Conservation (phyloP, 2,797 vertebrate genomes). For the Salarias fasciatus region DNA sequence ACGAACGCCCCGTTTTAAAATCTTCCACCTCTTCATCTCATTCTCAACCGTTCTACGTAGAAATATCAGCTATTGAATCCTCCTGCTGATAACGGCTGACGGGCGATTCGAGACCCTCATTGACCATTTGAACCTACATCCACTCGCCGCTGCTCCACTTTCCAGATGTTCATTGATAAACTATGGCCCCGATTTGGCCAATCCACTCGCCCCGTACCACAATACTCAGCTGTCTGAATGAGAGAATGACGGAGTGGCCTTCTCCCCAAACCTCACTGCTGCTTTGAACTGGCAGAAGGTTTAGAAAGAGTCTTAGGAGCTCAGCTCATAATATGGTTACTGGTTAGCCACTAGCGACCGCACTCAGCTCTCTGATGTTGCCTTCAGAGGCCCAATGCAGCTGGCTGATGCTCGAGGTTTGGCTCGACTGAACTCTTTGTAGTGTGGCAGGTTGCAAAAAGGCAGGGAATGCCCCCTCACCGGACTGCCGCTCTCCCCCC, state of each 20-base stretch:
- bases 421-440: conserved; percentile 73
- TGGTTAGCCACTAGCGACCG: conserved; percentile 84
- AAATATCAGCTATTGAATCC: conserved; percentile 20
- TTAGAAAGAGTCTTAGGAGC: conserved; percentile 80
- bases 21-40: conserved; percentile 19
- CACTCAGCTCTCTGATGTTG: conserved; percentile 85
- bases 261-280: conserved; percentile 73
- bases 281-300: conserved; percentile 81
- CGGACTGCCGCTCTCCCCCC: conserved; percentile 29
- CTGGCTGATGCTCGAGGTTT: conserved; percentile 78
- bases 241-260: conserved; percentile 75
- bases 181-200: conserved; percentile 67
- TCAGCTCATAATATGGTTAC: conserved; percentile 83
- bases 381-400: conserved; percentile 81
- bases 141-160: conserved; percentile 30
- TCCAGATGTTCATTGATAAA: conserved; percentile 80
- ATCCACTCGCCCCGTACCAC: conserved; percentile 57
- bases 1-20: conserved; percentile 11
- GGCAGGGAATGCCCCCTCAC: conserved; percentile 66
- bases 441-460: conserved; percentile 78
- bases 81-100: conserved; percentile 26
- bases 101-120: conserved; percentile 42
- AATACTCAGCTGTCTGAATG: conserved; percentile 77
- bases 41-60: conserved; percentile 12
- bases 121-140: conserved; percentile 70